Evolutionary conservation across 2,888 invertebrate genomes (phyloP), one percentile per base, ranked within the genome.

Genomic region (Periphyllus acericola): DNA sequence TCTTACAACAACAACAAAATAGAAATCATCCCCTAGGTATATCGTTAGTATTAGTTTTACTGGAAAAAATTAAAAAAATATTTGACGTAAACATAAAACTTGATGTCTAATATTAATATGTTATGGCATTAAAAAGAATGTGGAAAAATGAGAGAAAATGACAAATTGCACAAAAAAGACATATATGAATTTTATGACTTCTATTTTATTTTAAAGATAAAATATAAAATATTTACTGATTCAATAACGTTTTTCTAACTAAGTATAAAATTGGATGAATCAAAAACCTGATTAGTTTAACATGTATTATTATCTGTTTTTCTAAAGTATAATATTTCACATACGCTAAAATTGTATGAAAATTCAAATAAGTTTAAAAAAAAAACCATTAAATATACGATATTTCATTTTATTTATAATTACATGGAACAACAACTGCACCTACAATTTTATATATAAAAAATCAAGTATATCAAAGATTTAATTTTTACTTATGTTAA

Each of bases 211-310:
- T 68, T 81, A 29, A 32, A 17, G 29, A 71, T 60, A 55, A 34
- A 32, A 40, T 29, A 81, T 68, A 81, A 81, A 81, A 68, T 71
- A 81, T 68, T 81, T 81, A 81, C 68, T 81, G 81, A 46, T 68
- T 81, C 17, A 29, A 68, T 68, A 32, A 81, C 29, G 29, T 29
- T 55, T 55, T 40, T 66, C 9, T n/a, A n/a, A n/a, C n/a, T 66
- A 80, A 66, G 9, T 66, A 80, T 36, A 66, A 80, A 81, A 81
- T 68, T 40, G 21, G 40, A 66, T 21, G 29, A 81, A 81, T 40
- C 40, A 40, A 66, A 81, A 36, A n/a, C 36, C 66, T 19, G 60
- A 25, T 79, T 25, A 21, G n/a, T 6, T 60, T 60, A 60, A 21
- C 17, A n/a, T n/a, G 66, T 55, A 66, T n/a, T n/a, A 9, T 66